Base-by-base conservation (phyloP, 2,113 vertebrate genomes). In the Solea solea region DNA sequence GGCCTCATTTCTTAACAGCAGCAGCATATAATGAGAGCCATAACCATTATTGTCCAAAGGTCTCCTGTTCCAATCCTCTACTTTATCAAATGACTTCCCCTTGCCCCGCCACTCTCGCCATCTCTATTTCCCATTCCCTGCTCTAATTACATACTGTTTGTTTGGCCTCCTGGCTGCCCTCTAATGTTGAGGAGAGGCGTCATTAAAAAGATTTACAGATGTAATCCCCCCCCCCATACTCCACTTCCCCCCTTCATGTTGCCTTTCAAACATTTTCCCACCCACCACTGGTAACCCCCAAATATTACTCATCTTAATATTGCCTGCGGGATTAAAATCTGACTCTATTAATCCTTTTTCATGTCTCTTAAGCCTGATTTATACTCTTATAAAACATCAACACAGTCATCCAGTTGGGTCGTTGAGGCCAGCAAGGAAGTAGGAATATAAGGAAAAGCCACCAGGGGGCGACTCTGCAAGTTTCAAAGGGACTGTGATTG, bases 131-230 rank as follows among this genome's bases (percentile, higher is more conserved):
- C 87, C 78, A 76, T 85, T 87, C 82, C 72, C 82, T 48, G 78
- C 72, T 89, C 76, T 91, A 92, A 93, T 92, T 88, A 89, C 85
- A 89, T 75, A 82, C 72, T 83, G 89, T 91, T 89, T 91, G 84
- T 85, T 86, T 88, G 89, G 86, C 85, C 90, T 83, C 78, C 80
- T 88, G 81, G 75, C 83, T 89, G 81, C 73, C 76, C 80, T 79
- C 58, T 81, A 86, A 88, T 90, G 84, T 79, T 86, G 72, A 81
- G 69, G 86, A 75, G 82, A 90, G 89, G 78, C 65, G 67, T 91
- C 84, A 92, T 91, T 91, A 89, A 88, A 89, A 85, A 90, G 82
- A 91, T 91, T 93, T 91, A 87, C 77, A 86, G 72, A 84, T 82
- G 68, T 82, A 88, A 89, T 78, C 78, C 81, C 73, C 56, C 73